Evolutionary conservation across 2,113 vertebrate genomes (phyloP).

Genomic region (Apistogramma diplotaenia): DNA sequence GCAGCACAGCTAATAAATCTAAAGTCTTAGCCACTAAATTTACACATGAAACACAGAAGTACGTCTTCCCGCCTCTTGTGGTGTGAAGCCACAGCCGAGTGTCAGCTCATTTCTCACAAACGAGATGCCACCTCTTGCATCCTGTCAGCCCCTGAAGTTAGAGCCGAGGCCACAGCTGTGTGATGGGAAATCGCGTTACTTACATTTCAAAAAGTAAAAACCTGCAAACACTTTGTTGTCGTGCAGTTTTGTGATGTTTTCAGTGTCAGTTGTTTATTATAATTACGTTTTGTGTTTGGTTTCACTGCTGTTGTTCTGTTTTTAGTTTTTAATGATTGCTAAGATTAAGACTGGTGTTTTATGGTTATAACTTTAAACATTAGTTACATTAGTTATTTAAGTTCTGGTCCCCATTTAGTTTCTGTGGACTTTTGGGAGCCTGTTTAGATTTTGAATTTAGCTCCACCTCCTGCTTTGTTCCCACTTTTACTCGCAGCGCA

Average conservation of each 20-base stretch:
- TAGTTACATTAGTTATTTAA: background rate
- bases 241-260: background rate
- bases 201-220: background rate
- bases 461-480: too few species aligned
- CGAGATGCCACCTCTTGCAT: background rate
- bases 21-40: background rate
- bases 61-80: fast-evolving
- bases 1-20: background rate
- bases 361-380: background rate
- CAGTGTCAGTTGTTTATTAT: background rate
- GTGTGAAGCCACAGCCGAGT: background rate
- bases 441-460: too few species aligned
- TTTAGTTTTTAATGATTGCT: background rate
- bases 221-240: background rate
- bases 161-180: fast-evolving
- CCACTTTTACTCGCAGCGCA: background rate
- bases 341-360: background rate
- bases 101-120: background rate
- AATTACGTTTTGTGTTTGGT: background rate
- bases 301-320: background rate
- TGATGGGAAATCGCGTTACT: background rate
- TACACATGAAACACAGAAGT: background rate
- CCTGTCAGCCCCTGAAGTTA: background rate
- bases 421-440: background rate
- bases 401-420: fast-evolving